Base-by-base conservation (phyloP, 2,113 vertebrate genomes). In the Eurypyga helias region DNA sequence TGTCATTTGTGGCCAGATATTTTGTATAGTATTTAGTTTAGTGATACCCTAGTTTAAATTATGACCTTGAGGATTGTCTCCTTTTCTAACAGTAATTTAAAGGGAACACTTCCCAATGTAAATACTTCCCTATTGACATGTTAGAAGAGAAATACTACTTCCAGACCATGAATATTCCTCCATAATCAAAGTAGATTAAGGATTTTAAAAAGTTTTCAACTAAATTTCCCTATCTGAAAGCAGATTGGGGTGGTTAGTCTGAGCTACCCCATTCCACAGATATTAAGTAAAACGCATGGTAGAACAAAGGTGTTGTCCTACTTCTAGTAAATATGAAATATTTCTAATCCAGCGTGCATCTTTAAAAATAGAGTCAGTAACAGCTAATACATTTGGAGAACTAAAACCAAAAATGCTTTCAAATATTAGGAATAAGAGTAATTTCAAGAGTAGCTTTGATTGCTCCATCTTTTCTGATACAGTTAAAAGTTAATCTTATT, bases 401-500 rank as follows among this genome's bases (percentile, higher is more conserved):
- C 24, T 41, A 70, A 86, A 95, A 87, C 43, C 66, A 66, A 86
- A 51, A 93, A 51, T 46, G 10, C 4, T 82, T 83, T 69, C 10
- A 89, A 83, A 57, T 58, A 78, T 51, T 49, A 83, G 20, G 17
- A 73, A 43, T 71, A 65, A 67, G 7, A 80, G 19, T 46, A 0
- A 78, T 57, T 77, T 83, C 67, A 54, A 76, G 6, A 33, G 9
- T 29, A 24, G 4, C 75, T 11, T 90, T 86, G 18, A 49, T 58
- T 78, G 7, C 14, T 73, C 66, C 13, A 66, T 78, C 38, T 46
- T 91, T 81, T 92, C 57, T 48, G 26, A 85, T 61, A 80, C 28
- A 41, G 26, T 52, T 92, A 90, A 82, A 41, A 97, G 94, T 72
- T 89, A 93, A 91, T 89, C 54, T 89, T 84, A 55, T 70, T 93